Evolutionary conservation across 2,888 invertebrate species (phyloP), one percentile per base, ranked within the genome.

Genomic region (Cheilosia grossa): DNA sequence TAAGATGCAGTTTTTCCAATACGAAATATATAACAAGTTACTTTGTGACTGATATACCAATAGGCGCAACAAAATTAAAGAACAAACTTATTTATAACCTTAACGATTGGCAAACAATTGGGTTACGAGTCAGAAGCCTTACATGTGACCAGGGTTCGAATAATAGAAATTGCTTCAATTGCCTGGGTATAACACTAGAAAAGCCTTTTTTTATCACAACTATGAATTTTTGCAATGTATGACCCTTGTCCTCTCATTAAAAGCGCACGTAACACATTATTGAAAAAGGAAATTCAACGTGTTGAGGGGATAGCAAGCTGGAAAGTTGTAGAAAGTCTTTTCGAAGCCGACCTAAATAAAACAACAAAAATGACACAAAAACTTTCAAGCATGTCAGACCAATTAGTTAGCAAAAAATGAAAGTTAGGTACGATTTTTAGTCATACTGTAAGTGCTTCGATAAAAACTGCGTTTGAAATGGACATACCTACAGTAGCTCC

Each of bases 1-100:
- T 27, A 24, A 53, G 53, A 53, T 27, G 53, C n/a, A 13, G 27
- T 10, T 27, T 53, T 53, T 27, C n/a, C 10, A 53, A 27, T 53
- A 27, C 27, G 53, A 53, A 53, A 53, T 27, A 53, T 53, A n/a
- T 53, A 15, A n/a, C 27, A 27, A 53, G 53, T 27, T 53, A 27
- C 6, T 53, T 24, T 51, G 51, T 51, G 30, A 30, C 15, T 10
- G 15, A 51, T 24, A 51, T 27, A 15, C 51, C 51, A 51, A 51
- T 51, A 15, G 15, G 24, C 51, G 27, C 24, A 15, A 15, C 27
- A 27, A 24, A 10, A 4, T 51, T 51, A 51, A 51, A 15, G 15
- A 13, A 51, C 2, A 15, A 6, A 24, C 15, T 24, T 24, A 51
- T 24, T 24, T 15, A 51, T 15, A 24, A 24, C 24, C 15, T 51